Evolutionary conservation across 2,797 vertebrate genomes (phyloP).

Genomic region (Spatula versicolor): DNA sequence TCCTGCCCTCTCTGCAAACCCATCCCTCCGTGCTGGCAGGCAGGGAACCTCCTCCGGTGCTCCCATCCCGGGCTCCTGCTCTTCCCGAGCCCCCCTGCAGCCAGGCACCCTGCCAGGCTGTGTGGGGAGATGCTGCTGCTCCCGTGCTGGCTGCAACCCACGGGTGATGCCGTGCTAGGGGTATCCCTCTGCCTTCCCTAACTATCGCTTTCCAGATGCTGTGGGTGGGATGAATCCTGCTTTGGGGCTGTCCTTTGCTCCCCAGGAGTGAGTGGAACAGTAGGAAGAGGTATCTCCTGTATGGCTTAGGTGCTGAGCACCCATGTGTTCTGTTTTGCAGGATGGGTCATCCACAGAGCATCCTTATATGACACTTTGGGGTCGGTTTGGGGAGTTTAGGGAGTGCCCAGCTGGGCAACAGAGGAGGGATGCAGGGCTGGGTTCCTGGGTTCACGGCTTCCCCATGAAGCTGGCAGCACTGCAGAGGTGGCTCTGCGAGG

Average conservation of each 20-base stretch:
- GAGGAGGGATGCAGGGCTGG: background rate
- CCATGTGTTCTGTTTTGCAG: background rate
- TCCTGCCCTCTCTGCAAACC: background rate
- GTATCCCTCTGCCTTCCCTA: background rate
- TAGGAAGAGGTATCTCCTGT: background rate
- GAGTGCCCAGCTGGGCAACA: background rate
- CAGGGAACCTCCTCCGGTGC: background rate
- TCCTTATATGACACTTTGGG: background rate
- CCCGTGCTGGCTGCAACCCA: background rate
- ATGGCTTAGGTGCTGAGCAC: background rate
- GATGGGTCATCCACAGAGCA: background rate
- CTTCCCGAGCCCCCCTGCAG: background rate
- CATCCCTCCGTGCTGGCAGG: background rate
- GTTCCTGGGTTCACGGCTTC: background rate
- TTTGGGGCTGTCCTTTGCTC: background rate
- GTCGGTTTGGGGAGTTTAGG: background rate
- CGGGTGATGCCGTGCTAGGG: background rate
- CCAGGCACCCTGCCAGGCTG: background rate
- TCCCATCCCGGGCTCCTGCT: background rate
- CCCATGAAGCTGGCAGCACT: background rate
- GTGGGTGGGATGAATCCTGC: background rate
- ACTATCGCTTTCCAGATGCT: accelerated
- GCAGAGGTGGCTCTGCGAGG: background rate
- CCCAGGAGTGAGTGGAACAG: background rate
- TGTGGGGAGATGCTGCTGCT: background rate